phyloP scores from a whole-genome alignment of 2,113 vertebrate genomes.

The Microtus richardsoni region DNA sequence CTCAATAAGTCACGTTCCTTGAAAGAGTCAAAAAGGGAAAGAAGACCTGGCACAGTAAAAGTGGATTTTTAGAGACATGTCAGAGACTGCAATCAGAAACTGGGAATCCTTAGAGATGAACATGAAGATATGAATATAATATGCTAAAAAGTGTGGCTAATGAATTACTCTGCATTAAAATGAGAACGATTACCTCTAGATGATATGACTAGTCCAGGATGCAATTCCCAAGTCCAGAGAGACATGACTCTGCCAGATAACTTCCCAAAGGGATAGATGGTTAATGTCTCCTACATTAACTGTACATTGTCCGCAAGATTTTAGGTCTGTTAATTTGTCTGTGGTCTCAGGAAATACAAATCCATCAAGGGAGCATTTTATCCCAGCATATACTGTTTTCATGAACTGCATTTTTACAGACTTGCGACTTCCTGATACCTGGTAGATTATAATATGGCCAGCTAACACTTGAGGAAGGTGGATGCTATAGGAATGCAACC shows the following conservation, averaged over 20 bases:
- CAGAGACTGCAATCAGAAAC: constrained; percentile 78
- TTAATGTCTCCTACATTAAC: not conserved
- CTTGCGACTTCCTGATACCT: not conserved
- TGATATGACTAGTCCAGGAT: not conserved
- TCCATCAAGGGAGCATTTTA: not conserved
- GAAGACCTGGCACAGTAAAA: constrained; percentile 72
- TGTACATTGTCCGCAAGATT: not conserved
- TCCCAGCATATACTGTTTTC: not conserved
- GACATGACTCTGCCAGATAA: not conserved
- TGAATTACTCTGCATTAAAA: constrained; percentile 71
- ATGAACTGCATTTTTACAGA: rapidly evolving
- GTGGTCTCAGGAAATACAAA: not conserved
- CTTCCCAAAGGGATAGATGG: not conserved
- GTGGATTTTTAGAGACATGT: constrained; percentile 75
- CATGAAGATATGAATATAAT: constrained; percentile 57
- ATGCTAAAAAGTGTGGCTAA: constrained; percentile 68
- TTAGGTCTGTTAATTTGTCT: not conserved
- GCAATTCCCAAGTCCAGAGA: constrained; percentile 1
- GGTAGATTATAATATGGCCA: rapidly evolving
- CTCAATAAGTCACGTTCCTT: constrained; percentile 77
- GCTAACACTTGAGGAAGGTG: rapidly evolving
- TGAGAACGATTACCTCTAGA: constrained; percentile 44
- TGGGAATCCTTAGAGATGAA: constrained; percentile 69
- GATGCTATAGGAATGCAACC: rapidly evolving
- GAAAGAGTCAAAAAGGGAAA: constrained; percentile 15